Base-by-base conservation (phyloP, 2,888 invertebrate genomes). In the Mesorhabditis sp. region DNA sequence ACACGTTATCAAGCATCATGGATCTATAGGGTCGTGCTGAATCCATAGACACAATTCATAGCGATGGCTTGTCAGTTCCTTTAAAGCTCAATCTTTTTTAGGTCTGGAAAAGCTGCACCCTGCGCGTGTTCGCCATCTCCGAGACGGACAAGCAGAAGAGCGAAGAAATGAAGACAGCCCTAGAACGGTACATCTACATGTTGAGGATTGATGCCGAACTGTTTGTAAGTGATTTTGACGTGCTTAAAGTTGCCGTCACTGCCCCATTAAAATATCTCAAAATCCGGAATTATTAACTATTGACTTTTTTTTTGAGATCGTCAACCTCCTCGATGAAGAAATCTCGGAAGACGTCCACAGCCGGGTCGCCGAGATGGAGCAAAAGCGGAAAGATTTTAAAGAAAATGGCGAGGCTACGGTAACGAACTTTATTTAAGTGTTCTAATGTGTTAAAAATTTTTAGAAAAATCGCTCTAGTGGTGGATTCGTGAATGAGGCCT, bases 261-360 rank as follows among this genome's bases (percentile, higher is more conserved):
- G 2, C 28, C 28, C 28, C n/a, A 2, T 10, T 10, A 2, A 50
- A n/a, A 50, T n/a, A 50, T 50, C 1, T 1, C 58, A 50, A 50
- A 50, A 13, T 6, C 7, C 50, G 50, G 6, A 6, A 50, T 50
- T 6, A 6, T 50, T 6, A 50, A 13, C 50, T 13, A 13, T 6
- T 13, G 13, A 50, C 6, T 13, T 63, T 7, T 63, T 63, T 63
- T 63, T 15, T 63, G 63, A 80, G 74, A 78, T 80, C 63, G 80
- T 80, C 7, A 76, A 77, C 61, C 88, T 95, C 94, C 92, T 93
- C 89, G 93, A 94, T 87, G 93, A 92, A 86, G 96, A 97, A 88
- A 96, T 98, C 86, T 94, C 95, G 67, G 96, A 96, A 0, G 97
- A 98, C 87, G 96, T 96, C 0, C 95, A 96, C 87, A 97, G 98